Conservation (phyloP, 1,140 invertebrate species). For the Drosophila ambigua region DNA sequence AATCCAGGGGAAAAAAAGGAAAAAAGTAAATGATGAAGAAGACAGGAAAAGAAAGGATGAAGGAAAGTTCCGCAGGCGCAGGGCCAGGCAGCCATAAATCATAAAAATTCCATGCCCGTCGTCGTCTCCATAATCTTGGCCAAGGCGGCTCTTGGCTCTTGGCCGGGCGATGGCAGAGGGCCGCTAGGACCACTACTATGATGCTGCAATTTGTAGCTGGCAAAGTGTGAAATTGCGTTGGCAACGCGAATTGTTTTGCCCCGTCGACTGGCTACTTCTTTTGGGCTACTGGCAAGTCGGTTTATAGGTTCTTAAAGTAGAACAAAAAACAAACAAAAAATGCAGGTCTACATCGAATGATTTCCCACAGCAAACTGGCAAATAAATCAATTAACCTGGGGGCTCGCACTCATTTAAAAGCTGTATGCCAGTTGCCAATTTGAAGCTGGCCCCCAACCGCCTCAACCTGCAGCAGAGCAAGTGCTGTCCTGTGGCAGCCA, state of each 20-base stretch:
- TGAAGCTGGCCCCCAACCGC: neutral
- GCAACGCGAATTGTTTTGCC: conserved; percentile 62
- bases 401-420: conserved; percentile 23
- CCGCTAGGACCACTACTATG: conserved; percentile 37
- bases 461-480: conserved; percentile 13
- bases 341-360: neutral
- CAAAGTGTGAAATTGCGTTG: conserved; percentile 81
- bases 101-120: conserved; percentile 75
- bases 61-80: conserved; percentile 30
- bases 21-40: conserved; percentile 6
- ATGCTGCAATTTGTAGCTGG: conserved; percentile 80
- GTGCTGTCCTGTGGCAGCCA: conserved; percentile 59
- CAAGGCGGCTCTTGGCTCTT: conserved; percentile 45
- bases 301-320: conserved; percentile 1
- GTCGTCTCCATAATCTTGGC: conserved; percentile 77
- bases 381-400: conserved; percentile 65
- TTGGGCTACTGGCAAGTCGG: neutral
- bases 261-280: conserved; percentile 1
- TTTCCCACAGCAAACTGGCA: conserved; percentile 32
- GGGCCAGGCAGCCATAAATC: conserved; percentile 68
- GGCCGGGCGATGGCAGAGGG: conserved; percentile 1
- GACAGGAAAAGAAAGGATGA: conserved; percentile 29
- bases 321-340: too few species aligned
- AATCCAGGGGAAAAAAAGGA: conserved; percentile 30
- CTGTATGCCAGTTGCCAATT: conserved; percentile 8